Evolutionary conservation across 1,140 invertebrate genomes (phyloP).

Genomic region (Drosophila melanica): DNA sequence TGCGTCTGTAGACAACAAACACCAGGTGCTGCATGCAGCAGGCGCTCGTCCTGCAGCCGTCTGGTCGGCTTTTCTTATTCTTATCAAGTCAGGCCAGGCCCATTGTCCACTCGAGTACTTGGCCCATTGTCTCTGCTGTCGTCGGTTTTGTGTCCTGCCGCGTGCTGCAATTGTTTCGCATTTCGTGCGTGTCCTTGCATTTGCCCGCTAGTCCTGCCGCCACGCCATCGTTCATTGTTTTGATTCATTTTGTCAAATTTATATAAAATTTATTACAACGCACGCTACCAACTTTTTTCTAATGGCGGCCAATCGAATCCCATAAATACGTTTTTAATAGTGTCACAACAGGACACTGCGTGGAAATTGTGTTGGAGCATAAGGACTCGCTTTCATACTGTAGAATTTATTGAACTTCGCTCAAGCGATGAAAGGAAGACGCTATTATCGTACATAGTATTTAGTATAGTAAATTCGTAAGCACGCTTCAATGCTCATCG

Average conservation of each 20-base stretch:
- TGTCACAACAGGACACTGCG: slow-evolving; percentile 64
- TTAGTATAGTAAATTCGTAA: slow-evolving; percentile 7
- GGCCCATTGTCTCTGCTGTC: slow-evolving; percentile 44
- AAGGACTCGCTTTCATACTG: slow-evolving; percentile 11
- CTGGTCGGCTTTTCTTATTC: slow-evolving; percentile 64
- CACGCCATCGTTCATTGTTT: slow-evolving; percentile 49
- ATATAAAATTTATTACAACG: slow-evolving; percentile 75
- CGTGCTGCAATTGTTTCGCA: slow-evolving; percentile 55
- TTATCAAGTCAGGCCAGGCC: slow-evolving; percentile 50
- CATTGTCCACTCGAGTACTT: slow-evolving; percentile 61
- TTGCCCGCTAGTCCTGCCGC: slow-evolving; percentile 24
- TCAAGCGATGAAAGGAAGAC: slow-evolving; percentile 7
- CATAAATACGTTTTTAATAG: slow-evolving; percentile 66
- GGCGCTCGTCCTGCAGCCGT: slow-evolving; percentile 39
- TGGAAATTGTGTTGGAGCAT: not conserved
- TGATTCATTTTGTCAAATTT: slow-evolving; percentile 80
- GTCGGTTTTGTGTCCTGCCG: slow-evolving; percentile 47
- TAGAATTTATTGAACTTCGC: slow-evolving; percentile 15
- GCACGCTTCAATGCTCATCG: slow-evolving; percentile 22
- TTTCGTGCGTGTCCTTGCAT: slow-evolving; percentile 71
- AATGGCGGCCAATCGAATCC: slow-evolving; percentile 25
- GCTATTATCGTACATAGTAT: slow-evolving; percentile 1
- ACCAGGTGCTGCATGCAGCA: slow-evolving; percentile 55
- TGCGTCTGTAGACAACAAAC: slow-evolving; percentile 38
- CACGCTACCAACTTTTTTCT: slow-evolving; percentile 36